A percentile compares a stretch with the other conserved stretches of the same genome.
Conservation (phyloP, 2,888 invertebrate genomes). For the Drosophila neutralis region DNA sequence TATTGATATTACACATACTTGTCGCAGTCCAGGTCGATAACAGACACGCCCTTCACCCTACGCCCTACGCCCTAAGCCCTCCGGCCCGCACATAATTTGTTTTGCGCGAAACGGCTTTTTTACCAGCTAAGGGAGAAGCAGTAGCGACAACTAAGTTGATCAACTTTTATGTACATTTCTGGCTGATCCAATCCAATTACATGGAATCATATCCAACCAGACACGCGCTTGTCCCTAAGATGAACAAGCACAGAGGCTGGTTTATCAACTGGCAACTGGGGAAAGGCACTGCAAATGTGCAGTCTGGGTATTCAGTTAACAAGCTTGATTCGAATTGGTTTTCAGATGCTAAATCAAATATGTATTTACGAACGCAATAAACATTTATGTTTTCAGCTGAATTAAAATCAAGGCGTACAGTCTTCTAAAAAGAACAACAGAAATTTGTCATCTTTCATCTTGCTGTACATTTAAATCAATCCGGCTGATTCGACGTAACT, state of each 20-base stretch:
- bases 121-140: constrained; percentile 20
- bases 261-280: background rate
- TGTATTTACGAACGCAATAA: background rate
- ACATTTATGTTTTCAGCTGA: background rate
- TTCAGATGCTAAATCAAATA: background rate
- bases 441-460: background rate
- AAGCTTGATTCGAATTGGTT: constrained; percentile 21
- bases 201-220: constrained; percentile 34
- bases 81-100: constrained; percentile 59
- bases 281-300: constrained; percentile 12
- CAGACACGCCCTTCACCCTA: constrained; percentile 19
- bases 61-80: background rate
- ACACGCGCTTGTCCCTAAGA: constrained; percentile 32
- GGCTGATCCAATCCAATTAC: constrained; percentile 57
- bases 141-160: constrained; percentile 38
- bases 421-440: background rate
- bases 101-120: constrained; percentile 44
- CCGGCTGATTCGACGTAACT: background rate
- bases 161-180: constrained; percentile 50
- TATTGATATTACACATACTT: constrained; percentile 78
- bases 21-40: constrained; percentile 58
- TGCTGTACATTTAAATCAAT: background rate
- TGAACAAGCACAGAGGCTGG: background rate
- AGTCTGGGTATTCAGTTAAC: constrained; percentile 9
- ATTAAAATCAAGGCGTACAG: background rate